These are phyloP conservation scores for Trichopria drosophilae DNA, from an alignment of 2,888 invertebrate genomes.

Conservation along the genomic window DNA sequence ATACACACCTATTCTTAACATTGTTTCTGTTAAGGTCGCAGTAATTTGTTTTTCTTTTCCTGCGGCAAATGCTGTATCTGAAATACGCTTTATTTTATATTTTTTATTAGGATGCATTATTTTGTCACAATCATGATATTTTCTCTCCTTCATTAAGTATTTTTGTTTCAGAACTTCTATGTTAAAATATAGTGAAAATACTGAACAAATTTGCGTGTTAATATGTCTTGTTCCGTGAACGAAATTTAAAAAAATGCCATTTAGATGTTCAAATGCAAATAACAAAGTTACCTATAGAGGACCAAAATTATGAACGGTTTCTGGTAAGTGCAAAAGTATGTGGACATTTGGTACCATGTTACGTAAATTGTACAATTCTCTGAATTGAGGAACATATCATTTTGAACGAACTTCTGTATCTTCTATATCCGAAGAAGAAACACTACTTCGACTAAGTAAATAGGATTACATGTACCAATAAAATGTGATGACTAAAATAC, in stretches of 20 bases:
- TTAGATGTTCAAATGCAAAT: slow-evolving; percentile 31
- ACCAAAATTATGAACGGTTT: slow-evolving; percentile 29
- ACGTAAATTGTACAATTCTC: slow-evolving; percentile 30
- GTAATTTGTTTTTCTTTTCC: no score
- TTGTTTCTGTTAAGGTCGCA: no score
- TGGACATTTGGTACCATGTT: slow-evolving; percentile 34
- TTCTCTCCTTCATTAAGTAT: background rate
- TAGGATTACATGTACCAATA: slow-evolving; percentile 30
- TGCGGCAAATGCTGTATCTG: no score
- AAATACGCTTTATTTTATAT: no score
- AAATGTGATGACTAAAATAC: slow-evolving; percentile 33
- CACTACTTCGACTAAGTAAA: slow-evolving; percentile 23
- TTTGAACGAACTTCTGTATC: slow-evolving; percentile 18
- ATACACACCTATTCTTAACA: no score
- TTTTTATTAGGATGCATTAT: no score
- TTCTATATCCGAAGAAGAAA: slow-evolving; percentile 24
- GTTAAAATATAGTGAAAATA: slow-evolving; percentile 16
- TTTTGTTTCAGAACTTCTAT: slow-evolving; percentile 9
- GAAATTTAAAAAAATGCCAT: slow-evolving; percentile 28
- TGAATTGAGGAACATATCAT: slow-evolving; percentile 24
- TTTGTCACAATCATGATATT: no score
- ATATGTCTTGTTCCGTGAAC: slow-evolving; percentile 29
- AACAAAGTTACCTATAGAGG: slow-evolving; percentile 29
- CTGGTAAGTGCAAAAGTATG: slow-evolving; percentile 32
- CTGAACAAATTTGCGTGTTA: slow-evolving; percentile 28